Evolutionary conservation across 2,888 invertebrate species (phyloP), one percentile per base, ranked within the genome.

Genomic region (Meteorus cinctellus): DNA sequence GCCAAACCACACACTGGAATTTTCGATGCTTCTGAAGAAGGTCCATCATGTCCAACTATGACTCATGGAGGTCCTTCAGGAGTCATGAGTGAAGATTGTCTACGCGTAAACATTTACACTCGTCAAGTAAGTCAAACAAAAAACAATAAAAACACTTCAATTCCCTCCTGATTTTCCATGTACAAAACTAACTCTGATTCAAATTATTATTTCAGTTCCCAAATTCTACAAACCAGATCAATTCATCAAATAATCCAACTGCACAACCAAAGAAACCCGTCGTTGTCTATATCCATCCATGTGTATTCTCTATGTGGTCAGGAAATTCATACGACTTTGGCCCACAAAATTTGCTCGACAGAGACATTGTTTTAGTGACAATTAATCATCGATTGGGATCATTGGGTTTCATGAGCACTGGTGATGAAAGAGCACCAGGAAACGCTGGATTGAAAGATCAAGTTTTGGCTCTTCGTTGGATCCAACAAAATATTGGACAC

Each of bases 371-470:
- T 0, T 87, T 94, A 60, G 94, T 94, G 6, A 92, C 93, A 1
- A 91, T 93, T 48, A 94, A 94, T 86, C 94, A 94, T 84, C 90
- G 94, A 6, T 88, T 94, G 4, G 92, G 91, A 8, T 87, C 92
- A 0, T 88, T 93, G 67, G 91, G 94, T 3, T 93, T 92, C 84
- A 83, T 93, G 63, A 93, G 93, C 80, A 94, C 94, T 0, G 94
- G 94, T 0, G 94, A 94, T 66, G 90, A 91, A 63, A 89, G 92
- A 63, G 93, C 94, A 0, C 93, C 94, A 0, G 95, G 95, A 1
- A 95, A 95, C 85, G 91, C 92, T 80, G 95, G 94, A 0, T 87
- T 94, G 51, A 95, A 94, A 85, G 95, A 95, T 87, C 94, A 95
- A 87, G 94, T 94, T 1, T 89, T 90, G 12, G 93, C 93, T 0